phyloP scores from a whole-genome alignment of 53 echinoderm and acorn worm species.

The Echinometra lucunter region DNA sequence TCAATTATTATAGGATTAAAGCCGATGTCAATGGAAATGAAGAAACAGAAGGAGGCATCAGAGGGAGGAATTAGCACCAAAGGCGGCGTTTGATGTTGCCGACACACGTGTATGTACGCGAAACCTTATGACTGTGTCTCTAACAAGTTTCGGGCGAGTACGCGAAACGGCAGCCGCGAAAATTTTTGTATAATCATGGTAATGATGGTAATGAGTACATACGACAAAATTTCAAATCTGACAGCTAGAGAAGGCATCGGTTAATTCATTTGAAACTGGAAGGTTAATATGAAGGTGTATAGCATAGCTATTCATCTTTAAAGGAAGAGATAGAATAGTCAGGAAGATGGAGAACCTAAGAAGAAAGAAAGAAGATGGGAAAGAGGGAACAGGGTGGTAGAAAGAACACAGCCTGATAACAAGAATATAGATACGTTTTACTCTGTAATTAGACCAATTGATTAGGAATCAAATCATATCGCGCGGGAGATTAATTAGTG shows the following conservation, averaged over 20 bases:
- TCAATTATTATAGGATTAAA: slow-evolving; percentile 39
- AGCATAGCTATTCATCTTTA: background rate
- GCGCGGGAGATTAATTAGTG: slow-evolving; percentile 46
- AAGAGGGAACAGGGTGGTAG: background rate
- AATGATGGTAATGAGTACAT: background rate
- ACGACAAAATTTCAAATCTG: background rate
- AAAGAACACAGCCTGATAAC: background rate
- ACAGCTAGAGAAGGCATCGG: background rate
- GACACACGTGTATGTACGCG: background rate
- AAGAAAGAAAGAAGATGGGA: background rate
- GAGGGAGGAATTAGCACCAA: slow-evolving; percentile 9
- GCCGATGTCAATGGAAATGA: slow-evolving; percentile 17
- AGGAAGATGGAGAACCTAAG: background rate
- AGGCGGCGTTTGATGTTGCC: slow-evolving; percentile 47
- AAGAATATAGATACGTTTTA: background rate
- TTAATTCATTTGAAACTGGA: background rate
- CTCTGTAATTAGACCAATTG: slow-evolving; percentile 20
- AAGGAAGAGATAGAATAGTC: background rate
- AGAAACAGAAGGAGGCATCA: slow-evolving; percentile 1
- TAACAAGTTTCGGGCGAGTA: background rate
- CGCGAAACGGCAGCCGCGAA: background rate
- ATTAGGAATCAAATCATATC: slow-evolving; percentile 21
- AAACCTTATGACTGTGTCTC: background rate
- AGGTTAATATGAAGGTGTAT: background rate
- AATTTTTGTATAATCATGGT: background rate